Evolutionary conservation across 23 tunicate species (phyloP).

Genomic region (Corella eumyota): DNA sequence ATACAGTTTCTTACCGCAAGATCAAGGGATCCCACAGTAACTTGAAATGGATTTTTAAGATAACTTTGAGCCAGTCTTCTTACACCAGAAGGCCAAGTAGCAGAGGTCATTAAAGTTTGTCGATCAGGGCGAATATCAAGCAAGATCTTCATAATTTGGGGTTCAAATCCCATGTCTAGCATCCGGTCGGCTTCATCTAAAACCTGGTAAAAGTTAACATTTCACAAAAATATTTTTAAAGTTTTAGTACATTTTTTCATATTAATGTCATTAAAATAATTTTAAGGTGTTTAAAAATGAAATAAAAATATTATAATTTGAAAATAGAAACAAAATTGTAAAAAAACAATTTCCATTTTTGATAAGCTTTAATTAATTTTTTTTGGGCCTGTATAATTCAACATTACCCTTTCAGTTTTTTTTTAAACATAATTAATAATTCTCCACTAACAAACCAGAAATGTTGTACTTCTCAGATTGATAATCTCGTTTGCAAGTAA

Average conservation of each 20-base stretch:
- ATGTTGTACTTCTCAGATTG: constrained; percentile 47
- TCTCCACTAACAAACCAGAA: constrained; percentile 26
- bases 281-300: background rate
- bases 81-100: constrained; percentile 95
- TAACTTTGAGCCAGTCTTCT: constrained; percentile 53
- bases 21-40: constrained; percentile 82
- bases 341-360: too few species aligned
- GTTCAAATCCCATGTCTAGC: constrained; percentile 98
- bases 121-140: constrained; percentile 85
- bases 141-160: constrained; percentile 84
- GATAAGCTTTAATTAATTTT: too few species aligned
- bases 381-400: too few species aligned
- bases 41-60: constrained; percentile 75
- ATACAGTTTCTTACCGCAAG: constrained; percentile 65
- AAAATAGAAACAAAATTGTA: too few species aligned
- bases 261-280: background rate
- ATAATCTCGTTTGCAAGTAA: constrained; percentile 45
- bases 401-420: too few species aligned
- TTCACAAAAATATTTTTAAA: background rate
- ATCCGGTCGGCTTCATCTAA: constrained; percentile 98
- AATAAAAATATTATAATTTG: too few species aligned
- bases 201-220: constrained; percentile 21
- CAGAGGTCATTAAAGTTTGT: constrained; percentile 97
- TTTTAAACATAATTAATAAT: too few species aligned
- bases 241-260: background rate